These are phyloP conservation scores for Trichoplax adhaerens DNA, from an alignment of 37 sponge, comb jelly and placozoan species.

Conservation along the genomic window DNA sequence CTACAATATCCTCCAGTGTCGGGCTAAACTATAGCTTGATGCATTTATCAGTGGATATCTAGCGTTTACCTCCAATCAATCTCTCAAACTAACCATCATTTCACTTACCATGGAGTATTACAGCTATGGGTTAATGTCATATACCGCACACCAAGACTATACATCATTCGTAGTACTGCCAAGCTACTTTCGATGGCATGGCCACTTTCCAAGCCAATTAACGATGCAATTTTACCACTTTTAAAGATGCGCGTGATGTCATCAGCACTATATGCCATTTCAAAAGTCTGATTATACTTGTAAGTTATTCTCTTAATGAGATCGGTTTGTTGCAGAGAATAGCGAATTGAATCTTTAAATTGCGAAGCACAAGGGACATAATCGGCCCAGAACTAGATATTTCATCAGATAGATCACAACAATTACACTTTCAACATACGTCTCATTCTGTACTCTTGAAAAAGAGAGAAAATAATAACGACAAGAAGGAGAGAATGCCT, in stretches of 20 bases:
- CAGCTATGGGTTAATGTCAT: conserved; percentile 63
- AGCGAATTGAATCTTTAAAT: conserved; percentile 31
- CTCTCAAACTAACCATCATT: too few relatives aligned
- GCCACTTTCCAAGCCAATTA: conserved; percentile 62
- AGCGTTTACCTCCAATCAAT: too few relatives aligned
- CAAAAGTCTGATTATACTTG: conserved; percentile 29
- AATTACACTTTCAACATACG: too few relatives aligned
- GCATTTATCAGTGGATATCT: too few relatives aligned
- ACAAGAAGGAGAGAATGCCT: too few relatives aligned
- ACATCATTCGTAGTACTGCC: conserved; percentile 51
- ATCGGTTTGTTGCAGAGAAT: conserved; percentile 50
- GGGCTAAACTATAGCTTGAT: too few relatives aligned
- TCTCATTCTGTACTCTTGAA: too few relatives aligned
- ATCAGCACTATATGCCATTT: conserved; percentile 23
- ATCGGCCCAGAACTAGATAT: conserved; percentile 50
- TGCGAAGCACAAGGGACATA: conserved; percentile 33
- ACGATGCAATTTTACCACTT: conserved; percentile 30
- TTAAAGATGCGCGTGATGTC: conserved; percentile 11
- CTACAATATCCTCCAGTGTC: too few relatives aligned
- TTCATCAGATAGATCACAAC: too few relatives aligned
- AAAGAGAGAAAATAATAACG: too few relatives aligned
- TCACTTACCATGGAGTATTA: conserved; percentile 52
- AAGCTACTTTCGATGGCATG: conserved; percentile 66
- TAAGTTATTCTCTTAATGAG: conserved; percentile 37
- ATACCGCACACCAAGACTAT: conserved; percentile 48